Evolutionary conservation across 1,140 invertebrate species (phyloP).

Genomic region (Drosophila sp.): DNA sequence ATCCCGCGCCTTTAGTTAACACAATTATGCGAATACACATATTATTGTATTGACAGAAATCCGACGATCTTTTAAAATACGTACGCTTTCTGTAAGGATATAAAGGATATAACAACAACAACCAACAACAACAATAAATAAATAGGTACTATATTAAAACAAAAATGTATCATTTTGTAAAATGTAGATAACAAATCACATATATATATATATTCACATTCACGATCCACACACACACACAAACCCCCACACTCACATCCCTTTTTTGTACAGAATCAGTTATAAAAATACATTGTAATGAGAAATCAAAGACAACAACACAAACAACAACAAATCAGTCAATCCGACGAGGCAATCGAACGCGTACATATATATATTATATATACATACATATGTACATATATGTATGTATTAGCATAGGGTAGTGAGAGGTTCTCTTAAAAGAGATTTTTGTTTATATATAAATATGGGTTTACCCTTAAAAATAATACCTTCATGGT

Average conservation of each 20-base stretch:
- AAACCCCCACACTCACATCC: neutral
- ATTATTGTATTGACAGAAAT: too few relatives aligned
- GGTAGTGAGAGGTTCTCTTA: neutral
- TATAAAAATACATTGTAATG: neutral
- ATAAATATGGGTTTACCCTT: conserved; percentile 20
- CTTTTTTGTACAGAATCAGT: conserved; percentile 7
- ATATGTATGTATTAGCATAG: conserved; percentile 13
- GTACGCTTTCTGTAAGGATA: conserved; percentile 1
- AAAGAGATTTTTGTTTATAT: conserved; percentile 16
- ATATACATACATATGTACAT: neutral
- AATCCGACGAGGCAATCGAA: conserved; percentile 18
- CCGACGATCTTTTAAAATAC: too few relatives aligned
- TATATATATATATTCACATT: neutral
- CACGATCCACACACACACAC: neutral
- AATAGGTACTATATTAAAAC: neutral
- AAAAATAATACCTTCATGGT: conserved; percentile 11
- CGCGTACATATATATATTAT: neutral
- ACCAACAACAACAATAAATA: neutral
- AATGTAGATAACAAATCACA: conserved; percentile 11
- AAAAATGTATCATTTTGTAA: conserved; percentile 11
- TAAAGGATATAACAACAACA: neutral
- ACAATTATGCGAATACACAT: too few relatives aligned
- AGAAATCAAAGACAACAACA: neutral
- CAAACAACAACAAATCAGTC: conserved; percentile 6
- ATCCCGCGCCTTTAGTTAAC: too few relatives aligned